Evolutionary conservation across 2,113 vertebrate species (phyloP).

Genomic region (Strix uralensis): DNA sequence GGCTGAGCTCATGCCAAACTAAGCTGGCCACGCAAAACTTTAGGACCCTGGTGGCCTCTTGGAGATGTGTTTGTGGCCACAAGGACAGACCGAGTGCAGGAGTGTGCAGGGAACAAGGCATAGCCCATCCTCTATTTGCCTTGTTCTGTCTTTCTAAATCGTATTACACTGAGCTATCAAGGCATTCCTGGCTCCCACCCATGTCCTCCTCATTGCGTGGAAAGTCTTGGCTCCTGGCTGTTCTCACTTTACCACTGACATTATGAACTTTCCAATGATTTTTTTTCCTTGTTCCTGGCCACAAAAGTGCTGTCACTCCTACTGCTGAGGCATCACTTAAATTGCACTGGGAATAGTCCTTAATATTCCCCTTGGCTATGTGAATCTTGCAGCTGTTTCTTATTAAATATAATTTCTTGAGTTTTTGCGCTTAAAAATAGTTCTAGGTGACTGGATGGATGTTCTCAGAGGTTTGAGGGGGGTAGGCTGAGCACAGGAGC

Average conservation of each 20-base stretch:
- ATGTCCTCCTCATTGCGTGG: background rate
- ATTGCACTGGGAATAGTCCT: background rate
- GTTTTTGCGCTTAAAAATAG: background rate
- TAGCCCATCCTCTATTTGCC: background rate
- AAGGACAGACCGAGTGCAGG: background rate
- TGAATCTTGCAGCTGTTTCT: background rate
- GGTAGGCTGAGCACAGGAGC: background rate
- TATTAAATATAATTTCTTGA: background rate
- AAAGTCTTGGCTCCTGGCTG: background rate
- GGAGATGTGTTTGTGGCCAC: background rate
- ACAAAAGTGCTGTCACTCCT: background rate
- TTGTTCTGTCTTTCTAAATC: background rate
- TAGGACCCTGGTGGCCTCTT: background rate
- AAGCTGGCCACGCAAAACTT: background rate
- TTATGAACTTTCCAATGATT: background rate
- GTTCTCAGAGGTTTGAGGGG: background rate
- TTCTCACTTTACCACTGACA: background rate
- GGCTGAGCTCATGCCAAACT: background rate
- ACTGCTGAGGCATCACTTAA: background rate
- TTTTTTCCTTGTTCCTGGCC: background rate
- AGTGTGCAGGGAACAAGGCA: background rate
- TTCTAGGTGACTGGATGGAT: background rate
- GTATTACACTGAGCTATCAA: background rate
- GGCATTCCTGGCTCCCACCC: background rate
- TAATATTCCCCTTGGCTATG: background rate